phyloP scores from a whole-genome alignment of 2,797 vertebrate species.

The Orientallactaga sibirica region DNA sequence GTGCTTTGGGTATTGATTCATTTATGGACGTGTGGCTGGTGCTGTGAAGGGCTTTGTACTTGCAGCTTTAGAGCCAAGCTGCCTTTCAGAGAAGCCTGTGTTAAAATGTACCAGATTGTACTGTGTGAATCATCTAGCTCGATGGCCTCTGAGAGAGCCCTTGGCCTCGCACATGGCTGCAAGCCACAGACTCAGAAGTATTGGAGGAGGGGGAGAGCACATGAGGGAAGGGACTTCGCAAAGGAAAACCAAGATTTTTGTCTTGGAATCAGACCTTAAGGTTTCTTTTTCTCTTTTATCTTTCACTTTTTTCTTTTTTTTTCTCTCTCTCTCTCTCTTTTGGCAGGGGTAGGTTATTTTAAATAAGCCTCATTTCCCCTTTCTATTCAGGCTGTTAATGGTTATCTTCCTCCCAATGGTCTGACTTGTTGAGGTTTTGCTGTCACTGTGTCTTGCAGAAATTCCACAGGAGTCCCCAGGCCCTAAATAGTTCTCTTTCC shows the following conservation, averaged over 20 bases:
- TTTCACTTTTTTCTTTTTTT: too few species aligned
- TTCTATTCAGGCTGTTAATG: neutral
- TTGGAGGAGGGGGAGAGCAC: neutral
- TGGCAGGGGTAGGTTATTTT: neutral
- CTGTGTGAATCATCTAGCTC: conserved; percentile 13
- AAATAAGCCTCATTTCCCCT: neutral
- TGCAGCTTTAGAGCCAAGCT: conserved; percentile 48
- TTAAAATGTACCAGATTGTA: conserved; percentile 37
- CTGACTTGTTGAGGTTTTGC: conserved; percentile 36
- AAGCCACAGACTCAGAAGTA: neutral
- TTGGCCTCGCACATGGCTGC: neutral
- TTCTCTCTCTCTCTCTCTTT: too few species aligned
- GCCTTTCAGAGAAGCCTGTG: conserved; percentile 51
- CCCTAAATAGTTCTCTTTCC: neutral
- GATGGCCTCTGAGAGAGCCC: neutral
- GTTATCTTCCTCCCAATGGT: neutral
- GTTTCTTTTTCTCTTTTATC: neutral
- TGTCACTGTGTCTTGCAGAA: conserved; percentile 9
- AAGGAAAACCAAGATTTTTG: neutral
- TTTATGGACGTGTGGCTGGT: conserved; percentile 57
- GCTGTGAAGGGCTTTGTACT: conserved; percentile 57
- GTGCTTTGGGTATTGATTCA: conserved; percentile 67
- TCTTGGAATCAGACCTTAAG: conserved; percentile 23
- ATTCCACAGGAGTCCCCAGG: neutral
- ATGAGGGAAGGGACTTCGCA: neutral